Evolutionary conservation across 1,140 invertebrate genomes (phyloP).

Genomic region (Epicauta chinensis): DNA sequence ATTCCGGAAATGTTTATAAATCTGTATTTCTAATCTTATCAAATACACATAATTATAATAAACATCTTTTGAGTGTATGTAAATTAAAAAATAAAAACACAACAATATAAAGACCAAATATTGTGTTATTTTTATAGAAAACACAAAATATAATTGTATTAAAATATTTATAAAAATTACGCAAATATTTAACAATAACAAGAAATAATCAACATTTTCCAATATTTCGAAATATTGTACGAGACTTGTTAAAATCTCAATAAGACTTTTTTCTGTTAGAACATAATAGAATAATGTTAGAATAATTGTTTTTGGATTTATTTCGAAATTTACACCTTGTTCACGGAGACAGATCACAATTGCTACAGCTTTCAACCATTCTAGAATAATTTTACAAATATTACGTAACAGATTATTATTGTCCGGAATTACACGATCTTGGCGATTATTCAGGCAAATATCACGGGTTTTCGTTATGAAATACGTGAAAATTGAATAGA

Average conservation of each 20-base stretch:
- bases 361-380: conserved; percentile 71
- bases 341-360: conserved; percentile 66
- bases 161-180: conserved; percentile 44
- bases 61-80: conserved; percentile 55
- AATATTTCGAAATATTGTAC: conserved; percentile 51
- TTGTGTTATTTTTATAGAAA: conserved; percentile 3
- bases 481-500: conserved; percentile 50
- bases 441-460: conserved; percentile 50
- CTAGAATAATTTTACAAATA: conserved; percentile 69
- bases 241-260: conserved; percentile 51
- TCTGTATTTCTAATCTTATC: conserved; percentile 52
- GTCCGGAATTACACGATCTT: conserved; percentile 60
- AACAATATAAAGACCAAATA: conserved; percentile 38
- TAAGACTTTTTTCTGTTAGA: conserved; percentile 54
- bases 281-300: conserved; percentile 55
- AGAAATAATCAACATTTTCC: conserved; percentile 59
- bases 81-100: conserved; percentile 59
- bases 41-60: conserved; percentile 48
- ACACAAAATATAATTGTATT: conserved; percentile 14
- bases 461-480: conserved; percentile 60
- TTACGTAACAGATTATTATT: conserved; percentile 55
- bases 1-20: conserved; percentile 54
- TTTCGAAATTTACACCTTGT: conserved; percentile 65
- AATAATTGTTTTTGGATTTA: conserved; percentile 53
- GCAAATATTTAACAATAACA: conserved; percentile 52